Percentiles rank a stretch among this genome's conserved stretches.
Conservation (phyloP, 2,797 vertebrate species). For the Poeciliopsis infans region DNA sequence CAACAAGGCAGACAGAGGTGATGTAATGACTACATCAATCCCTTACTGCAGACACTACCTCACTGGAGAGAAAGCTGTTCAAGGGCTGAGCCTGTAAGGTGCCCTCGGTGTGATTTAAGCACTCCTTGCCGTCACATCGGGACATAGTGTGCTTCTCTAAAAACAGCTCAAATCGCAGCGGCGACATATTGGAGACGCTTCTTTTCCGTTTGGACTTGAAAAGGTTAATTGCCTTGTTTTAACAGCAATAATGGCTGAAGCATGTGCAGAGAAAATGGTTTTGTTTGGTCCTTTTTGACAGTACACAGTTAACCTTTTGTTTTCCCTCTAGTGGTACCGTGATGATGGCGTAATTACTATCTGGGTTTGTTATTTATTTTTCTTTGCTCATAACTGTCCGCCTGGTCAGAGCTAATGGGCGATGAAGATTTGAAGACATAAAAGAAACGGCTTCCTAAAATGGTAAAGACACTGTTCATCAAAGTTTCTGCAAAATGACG, state of each 20-base stretch:
- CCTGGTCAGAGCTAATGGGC: background rate
- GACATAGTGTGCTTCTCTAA: constrained; percentile 30
- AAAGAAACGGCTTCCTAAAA: background rate
- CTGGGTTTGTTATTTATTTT: background rate
- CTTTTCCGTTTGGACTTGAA: constrained; percentile 62
- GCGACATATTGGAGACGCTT: constrained; percentile 64
- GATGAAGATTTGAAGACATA: background rate
- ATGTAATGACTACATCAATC: constrained; percentile 73
- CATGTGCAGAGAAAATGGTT: constrained; percentile 30
- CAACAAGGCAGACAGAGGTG: constrained; percentile 59
- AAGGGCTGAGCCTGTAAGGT: constrained; percentile 50
- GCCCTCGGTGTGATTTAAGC: constrained; percentile 56
- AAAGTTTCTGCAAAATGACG: background rate
- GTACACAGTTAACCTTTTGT: constrained; percentile 23
- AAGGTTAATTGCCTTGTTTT: constrained; percentile 70
- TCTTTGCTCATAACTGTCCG: background rate
- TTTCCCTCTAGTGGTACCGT: constrained; percentile 13
- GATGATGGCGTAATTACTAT: constrained; percentile 1
- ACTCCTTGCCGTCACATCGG: constrained; percentile 28
- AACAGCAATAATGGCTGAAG: constrained; percentile 51
- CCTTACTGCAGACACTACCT: constrained; percentile 75
- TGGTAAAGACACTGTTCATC: background rate
- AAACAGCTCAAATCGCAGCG: constrained; percentile 30
- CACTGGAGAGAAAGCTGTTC: constrained; percentile 60
- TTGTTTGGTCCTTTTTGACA: constrained; percentile 6